Evolutionary conservation across 2,888 invertebrate genomes (phyloP).

Genomic region (Theristus sp.): DNA sequence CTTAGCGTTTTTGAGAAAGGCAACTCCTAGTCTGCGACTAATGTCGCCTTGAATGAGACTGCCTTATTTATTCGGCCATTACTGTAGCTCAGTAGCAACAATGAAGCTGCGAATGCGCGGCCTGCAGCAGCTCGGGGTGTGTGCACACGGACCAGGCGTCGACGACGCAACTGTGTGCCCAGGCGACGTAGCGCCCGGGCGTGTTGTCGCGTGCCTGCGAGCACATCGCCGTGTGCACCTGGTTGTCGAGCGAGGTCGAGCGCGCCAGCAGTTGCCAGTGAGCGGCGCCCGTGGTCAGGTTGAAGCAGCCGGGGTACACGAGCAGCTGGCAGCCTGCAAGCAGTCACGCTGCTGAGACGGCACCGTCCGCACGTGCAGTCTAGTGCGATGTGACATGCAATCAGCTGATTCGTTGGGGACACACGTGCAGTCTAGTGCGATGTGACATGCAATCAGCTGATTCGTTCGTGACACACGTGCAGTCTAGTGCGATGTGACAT

Average conservation of each 20-base stretch:
- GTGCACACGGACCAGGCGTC: slow-evolving; percentile 54
- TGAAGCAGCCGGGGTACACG: slow-evolving; percentile 83
- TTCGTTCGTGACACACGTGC: too few species aligned
- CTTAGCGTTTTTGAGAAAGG: too few species aligned
- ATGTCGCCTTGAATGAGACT: too few species aligned
- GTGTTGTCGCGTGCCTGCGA: slow-evolving; percentile 43
- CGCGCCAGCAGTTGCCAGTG: slow-evolving; percentile 75
- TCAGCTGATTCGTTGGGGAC: too few species aligned
- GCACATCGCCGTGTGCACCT: slow-evolving; percentile 54
- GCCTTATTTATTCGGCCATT: neutral
- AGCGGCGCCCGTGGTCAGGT: slow-evolving; percentile 79
- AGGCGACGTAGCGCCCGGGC: slow-evolving; percentile 57
- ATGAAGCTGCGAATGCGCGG: too few species aligned
- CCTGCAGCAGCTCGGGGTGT: too few species aligned
- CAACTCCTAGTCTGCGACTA: too few species aligned
- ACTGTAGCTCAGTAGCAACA: neutral
- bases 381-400: too few species aligned
- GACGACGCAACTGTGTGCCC: slow-evolving; percentile 65
- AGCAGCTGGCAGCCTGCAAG: slow-evolving; percentile 56
- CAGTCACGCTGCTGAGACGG: neutral
- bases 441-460: too few species aligned
- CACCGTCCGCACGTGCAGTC: too few species aligned
- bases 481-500: too few species aligned
- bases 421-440: too few species aligned
- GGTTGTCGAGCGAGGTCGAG: slow-evolving; percentile 66